Evolutionary conservation across 2,113 vertebrate species (phyloP).

Genomic region (Corynorhinus townsendii): DNA sequence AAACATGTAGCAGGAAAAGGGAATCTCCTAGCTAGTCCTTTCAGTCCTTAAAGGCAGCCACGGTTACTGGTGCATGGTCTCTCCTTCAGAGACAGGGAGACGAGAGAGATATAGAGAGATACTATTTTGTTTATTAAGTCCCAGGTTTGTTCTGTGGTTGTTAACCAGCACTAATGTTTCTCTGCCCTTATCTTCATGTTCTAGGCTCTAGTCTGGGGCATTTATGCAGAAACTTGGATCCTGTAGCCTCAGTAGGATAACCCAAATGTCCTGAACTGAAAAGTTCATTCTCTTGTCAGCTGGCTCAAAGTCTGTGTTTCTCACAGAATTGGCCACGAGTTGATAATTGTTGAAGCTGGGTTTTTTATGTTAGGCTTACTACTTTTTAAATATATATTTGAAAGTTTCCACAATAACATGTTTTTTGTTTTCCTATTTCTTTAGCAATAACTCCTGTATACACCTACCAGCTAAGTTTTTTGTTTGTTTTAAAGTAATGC

Average conservation of each 20-base stretch:
- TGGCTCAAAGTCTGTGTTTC: neutral
- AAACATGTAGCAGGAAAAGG: neutral
- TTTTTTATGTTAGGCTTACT: neutral
- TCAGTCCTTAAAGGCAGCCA: neutral
- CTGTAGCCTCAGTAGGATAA: neutral
- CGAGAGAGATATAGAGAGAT: no score
- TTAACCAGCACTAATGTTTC: neutral
- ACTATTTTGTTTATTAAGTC: neutral
- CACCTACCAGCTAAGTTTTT: neutral
- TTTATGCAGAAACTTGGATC: neutral
- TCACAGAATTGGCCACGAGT: neutral
- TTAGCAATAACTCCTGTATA: neutral
- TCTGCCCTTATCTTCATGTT: neutral
- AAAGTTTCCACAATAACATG: neutral
- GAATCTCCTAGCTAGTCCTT: neutral
- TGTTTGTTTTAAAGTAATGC: neutral
- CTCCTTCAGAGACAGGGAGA: neutral
- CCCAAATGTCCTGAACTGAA: neutral
- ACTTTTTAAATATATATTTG: neutral
- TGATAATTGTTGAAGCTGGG: neutral
- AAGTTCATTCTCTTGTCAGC: neutral
- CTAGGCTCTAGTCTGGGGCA: neutral
- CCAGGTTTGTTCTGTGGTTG: neutral
- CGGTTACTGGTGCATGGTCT: neutral
- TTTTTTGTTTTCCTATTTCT: neutral